Percentiles rank a stretch among this genome's conserved stretches.
These are phyloP conservation scores for Bos taurus DNA, from an alignment of 2,113 vertebrate species.

Conservation along the genomic window ARS-UCD2.0 NC_037333.1:67752001-67752500, in stretches of 20 bases:
- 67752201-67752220: constrained; percentile 94
- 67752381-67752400: constrained; percentile 87
- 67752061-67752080: neutral
- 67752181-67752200: constrained; percentile 85
- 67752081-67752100: neutral
- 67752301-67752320: neutral
- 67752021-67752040: neutral
- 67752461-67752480: constrained; percentile 51
- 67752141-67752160: neutral
- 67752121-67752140: constrained; percentile 22
- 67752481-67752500: constrained; percentile 49
- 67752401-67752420: neutral
- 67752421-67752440: constrained; percentile 5
- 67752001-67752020: neutral
- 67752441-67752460: constrained; percentile 41
- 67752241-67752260: constrained; percentile 96
- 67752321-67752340: neutral
- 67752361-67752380: neutral
- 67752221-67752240: constrained; percentile 95
- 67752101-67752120: neutral
- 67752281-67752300: constrained; percentile 90
- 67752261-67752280: constrained; percentile 99
- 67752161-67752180: constrained; percentile 50
- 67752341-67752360: neutral
- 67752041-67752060: neutral